Percentiles rank a stretch among this genome's conserved stretches.
These are phyloP conservation scores for Conopomorpha cramerella DNA, from an alignment of 1,140 invertebrate genomes.

Conservation along the genomic window DNA sequence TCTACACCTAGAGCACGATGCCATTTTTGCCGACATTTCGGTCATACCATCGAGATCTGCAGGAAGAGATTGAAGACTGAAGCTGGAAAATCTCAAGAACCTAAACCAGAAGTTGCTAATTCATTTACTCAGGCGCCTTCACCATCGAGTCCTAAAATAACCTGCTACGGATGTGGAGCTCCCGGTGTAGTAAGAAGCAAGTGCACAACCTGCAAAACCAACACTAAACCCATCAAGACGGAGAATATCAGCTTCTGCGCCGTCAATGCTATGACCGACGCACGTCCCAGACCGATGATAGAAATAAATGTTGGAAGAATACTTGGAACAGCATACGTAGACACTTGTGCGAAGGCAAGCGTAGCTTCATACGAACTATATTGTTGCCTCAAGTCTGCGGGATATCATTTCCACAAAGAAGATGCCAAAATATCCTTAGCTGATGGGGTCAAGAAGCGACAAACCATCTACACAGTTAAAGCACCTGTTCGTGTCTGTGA, in stretches of 20 bases:
- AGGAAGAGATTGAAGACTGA: too few species aligned
- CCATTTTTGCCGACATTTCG: too few species aligned
- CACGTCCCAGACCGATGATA: too few species aligned
- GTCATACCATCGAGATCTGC: too few species aligned
- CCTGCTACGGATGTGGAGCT: conserved; percentile 5
- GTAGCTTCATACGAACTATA: neutral
- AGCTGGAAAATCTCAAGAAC: too few species aligned
- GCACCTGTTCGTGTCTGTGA: conserved; percentile 2
- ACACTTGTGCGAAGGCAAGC: conserved; percentile 1
- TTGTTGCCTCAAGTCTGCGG: neutral
- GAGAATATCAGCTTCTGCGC: conserved; percentile 1
- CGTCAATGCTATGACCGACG: neutral
- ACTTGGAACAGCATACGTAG: neutral
- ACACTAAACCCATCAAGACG: neutral
- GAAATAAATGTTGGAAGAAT: neutral
- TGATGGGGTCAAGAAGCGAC: conserved; percentile 3
- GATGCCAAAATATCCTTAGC: neutral
- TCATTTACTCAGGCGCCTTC: conserved; percentile 1
- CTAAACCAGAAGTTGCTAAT: too few species aligned
- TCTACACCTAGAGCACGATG: too few species aligned
- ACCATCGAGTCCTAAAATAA: conserved; percentile 1
- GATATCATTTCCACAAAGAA: conserved; percentile 2
- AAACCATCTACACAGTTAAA: neutral
- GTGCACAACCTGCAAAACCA: conserved; percentile 5
- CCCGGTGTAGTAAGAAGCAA: conserved; percentile 4